phyloP scores from a whole-genome alignment of 2,797 vertebrate species.

The Avahi laniger region DNA sequence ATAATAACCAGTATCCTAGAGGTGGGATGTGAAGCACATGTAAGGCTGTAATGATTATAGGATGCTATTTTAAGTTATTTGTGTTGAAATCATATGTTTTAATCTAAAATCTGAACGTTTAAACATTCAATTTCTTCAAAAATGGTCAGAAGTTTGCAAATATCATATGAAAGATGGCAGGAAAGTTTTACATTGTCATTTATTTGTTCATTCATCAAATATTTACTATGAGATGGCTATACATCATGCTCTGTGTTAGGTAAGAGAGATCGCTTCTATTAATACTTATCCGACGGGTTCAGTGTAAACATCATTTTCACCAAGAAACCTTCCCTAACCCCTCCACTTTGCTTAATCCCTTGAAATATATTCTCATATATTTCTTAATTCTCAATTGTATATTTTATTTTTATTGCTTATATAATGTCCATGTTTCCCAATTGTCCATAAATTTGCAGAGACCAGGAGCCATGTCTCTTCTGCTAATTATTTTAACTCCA shows the following conservation, averaged over 20 bases:
- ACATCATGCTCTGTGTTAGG: neutral
- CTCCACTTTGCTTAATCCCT: fast-evolving
- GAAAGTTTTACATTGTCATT: neutral
- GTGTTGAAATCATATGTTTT: neutral
- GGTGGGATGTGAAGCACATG: too few relatives aligned
- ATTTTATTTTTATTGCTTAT: neutral
- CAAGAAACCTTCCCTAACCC: neutral
- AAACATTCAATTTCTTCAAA: neutral
- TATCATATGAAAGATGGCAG: neutral
- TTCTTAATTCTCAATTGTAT: neutral
- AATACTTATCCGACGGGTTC: neutral
- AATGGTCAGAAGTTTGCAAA: neutral
- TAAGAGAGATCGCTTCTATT: neutral
- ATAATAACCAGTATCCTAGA: neutral
- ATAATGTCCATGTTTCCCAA: neutral
- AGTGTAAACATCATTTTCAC: neutral
- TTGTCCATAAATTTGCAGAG: neutral
- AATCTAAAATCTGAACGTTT: neutral
- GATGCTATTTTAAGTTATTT: neutral
- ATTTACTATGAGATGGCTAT: neutral
- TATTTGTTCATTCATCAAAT: neutral
- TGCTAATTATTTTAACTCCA: neutral
- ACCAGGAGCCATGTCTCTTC: neutral
- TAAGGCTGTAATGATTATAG: neutral
- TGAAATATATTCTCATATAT: neutral